These are phyloP conservation scores for Drosophila navojoa DNA, from an alignment of 1,140 invertebrate species.

Conservation along the genomic window DNA sequence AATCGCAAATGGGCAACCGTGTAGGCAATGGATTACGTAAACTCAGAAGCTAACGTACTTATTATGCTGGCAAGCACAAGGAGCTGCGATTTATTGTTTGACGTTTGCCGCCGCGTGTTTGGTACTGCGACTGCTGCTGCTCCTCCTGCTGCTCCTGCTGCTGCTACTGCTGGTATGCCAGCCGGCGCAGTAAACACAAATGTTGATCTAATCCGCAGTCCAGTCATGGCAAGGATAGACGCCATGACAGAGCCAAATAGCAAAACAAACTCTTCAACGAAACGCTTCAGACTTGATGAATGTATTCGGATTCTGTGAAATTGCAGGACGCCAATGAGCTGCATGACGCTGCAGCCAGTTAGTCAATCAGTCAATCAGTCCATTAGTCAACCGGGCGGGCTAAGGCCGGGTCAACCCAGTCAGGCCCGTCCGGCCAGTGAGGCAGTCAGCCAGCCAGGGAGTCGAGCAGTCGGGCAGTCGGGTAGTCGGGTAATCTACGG, in stretches of 20 bases:
- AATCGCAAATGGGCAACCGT: slow-evolving; percentile 44
- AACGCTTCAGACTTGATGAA: slow-evolving; percentile 49
- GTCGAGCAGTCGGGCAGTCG: not conserved
- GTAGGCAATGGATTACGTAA: slow-evolving; percentile 71
- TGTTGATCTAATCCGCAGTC: slow-evolving; percentile 73
- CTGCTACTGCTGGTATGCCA: slow-evolving; percentile 19
- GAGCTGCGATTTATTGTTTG: slow-evolving; percentile 82
- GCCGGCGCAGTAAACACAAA: slow-evolving; percentile 57
- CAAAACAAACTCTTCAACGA: slow-evolving; percentile 58
- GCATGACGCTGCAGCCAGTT: slow-evolving; percentile 51
- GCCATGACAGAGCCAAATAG: slow-evolving; percentile 71
- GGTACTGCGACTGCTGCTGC: slow-evolving; percentile 1
- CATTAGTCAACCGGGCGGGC: slow-evolving; percentile 10
- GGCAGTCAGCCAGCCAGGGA: slow-evolving; percentile 19
- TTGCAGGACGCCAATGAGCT: slow-evolving; percentile 52
- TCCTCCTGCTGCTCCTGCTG: slow-evolving; percentile 10
- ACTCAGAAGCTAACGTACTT: slow-evolving; percentile 68
- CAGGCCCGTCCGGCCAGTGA: not conserved
- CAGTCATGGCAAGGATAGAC: slow-evolving; percentile 59
- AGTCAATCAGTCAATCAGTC: slow-evolving; percentile 39
- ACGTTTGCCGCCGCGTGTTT: slow-evolving; percentile 53
- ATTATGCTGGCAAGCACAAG: slow-evolving; percentile 79
- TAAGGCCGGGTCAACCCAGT: not conserved
- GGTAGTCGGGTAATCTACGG: not conserved
- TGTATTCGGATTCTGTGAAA: slow-evolving; percentile 43